Base-by-base conservation (phyloP, 2,888 invertebrate species). In the Scaptodrosophila latifasciaeformis region DNA sequence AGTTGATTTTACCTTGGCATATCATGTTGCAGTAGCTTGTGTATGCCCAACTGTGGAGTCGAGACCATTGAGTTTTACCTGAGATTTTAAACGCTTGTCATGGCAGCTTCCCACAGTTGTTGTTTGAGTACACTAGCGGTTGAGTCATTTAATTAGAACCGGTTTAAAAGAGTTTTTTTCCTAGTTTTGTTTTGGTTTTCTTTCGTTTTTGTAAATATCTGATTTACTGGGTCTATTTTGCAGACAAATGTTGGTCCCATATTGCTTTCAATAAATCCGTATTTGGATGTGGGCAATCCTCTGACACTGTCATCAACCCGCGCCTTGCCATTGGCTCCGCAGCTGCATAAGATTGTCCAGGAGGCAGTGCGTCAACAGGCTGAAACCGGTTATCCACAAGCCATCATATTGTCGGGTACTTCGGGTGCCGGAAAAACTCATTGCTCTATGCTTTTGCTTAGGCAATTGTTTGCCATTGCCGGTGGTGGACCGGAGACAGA, bases 401-500 rank as follows among this genome's bases (percentile, higher is more conserved):
- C 96, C 70, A 94, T 97, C 81, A 96, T 97, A 67, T 90, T 96
- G 52, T 96, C 94, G 64, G 96, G 95, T 90, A 88, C 94, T 51
- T 95, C 95, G 68, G 97, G 97, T 17, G 95, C 96, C 17, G 97
- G 97, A 19, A 97, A 97, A 88, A 97, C 97, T 52, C 93, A 95
- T 86, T 93, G 95, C 59, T 95, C 96, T 15, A 96, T 96, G 95
- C 88, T 95, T 81, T 88, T 97, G 79, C 89, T 97, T 78, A 90
- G 96, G 75, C 94, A 96, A 84, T 88, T 97, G 82, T 97, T 96
- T 88, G 96, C 96, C 84, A 93, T 95, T 66, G 96, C 96, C 53
- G 97, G 96, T 59, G 97, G 96, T 74, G 96, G 96, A 44, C 93
- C 95, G 2, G 96, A 96, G 89, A 96, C 97, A 17, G 97, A 97